Evolutionary conservation across 2,797 vertebrate species (phyloP).

Genomic region (Pagetopsis macropterus): DNA sequence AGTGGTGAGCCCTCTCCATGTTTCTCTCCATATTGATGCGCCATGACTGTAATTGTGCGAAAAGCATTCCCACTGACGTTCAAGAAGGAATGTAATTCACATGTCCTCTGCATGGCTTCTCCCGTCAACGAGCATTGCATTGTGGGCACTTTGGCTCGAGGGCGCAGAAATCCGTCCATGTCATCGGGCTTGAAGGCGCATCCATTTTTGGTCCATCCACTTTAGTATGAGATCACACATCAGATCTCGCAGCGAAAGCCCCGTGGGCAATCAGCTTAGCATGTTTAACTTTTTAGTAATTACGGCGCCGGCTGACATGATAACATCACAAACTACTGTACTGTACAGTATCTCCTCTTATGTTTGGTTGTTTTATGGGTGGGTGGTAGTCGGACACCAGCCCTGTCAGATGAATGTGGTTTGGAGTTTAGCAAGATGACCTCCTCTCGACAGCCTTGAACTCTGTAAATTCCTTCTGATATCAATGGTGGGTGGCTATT

Average conservation of each 20-base stretch:
- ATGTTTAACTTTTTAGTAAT: slow-evolving; percentile 86
- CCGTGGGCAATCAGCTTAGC: slow-evolving; percentile 70
- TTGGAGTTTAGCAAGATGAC: slow-evolving; percentile 82
- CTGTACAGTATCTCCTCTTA: slow-evolving; percentile 64
- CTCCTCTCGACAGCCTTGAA: slow-evolving; percentile 83
- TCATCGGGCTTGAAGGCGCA: slow-evolving; percentile 81
- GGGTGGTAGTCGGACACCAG: slow-evolving; percentile 83
- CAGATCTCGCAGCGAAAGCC: slow-evolving; percentile 60
- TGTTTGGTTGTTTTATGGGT: slow-evolving; percentile 71
- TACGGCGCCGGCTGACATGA: slow-evolving; percentile 78
- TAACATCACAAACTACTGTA: slow-evolving; percentile 79
- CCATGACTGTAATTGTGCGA: slow-evolving; percentile 75
- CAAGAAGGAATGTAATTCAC: slow-evolving; percentile 73
- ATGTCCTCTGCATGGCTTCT: slow-evolving; percentile 77
- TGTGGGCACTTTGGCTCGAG: slow-evolving; percentile 81
- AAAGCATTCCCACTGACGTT: slow-evolving; percentile 77
- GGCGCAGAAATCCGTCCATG: slow-evolving; percentile 80
- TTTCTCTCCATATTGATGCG: slow-evolving; percentile 67
- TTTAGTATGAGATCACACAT: slow-evolving; percentile 78
- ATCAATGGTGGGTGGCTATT: slow-evolving; percentile 85
- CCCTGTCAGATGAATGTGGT: slow-evolving; percentile 82
- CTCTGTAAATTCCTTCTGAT: slow-evolving; percentile 84
- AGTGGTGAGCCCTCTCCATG: slow-evolving; percentile 79
- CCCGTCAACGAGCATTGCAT: slow-evolving; percentile 77
- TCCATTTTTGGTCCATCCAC: slow-evolving; percentile 82